phyloP scores from a whole-genome alignment of 2,797 vertebrate genomes.

The Myotis pilosus region DNA sequence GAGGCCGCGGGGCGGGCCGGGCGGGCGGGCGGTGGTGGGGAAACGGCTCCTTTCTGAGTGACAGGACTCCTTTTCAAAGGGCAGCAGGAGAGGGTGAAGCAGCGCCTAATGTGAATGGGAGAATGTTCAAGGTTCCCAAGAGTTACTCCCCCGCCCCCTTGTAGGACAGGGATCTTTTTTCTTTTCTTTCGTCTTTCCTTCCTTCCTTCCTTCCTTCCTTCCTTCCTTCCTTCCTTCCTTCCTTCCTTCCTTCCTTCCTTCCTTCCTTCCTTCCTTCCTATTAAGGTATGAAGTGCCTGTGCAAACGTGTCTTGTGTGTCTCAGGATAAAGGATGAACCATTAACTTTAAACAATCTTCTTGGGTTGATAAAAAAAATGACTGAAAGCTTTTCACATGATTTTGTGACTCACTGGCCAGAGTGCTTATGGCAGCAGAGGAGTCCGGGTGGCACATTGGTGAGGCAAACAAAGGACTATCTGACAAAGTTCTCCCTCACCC shows the following conservation, averaged over 20 bases:
- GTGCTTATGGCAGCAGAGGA: slow-evolving; percentile 86
- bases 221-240: neutral
- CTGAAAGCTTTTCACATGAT: slow-evolving; percentile 66
- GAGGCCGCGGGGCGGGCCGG: slow-evolving; percentile 56
- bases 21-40: slow-evolving; percentile 74
- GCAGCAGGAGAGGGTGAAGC: slow-evolving; percentile 72
- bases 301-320: slow-evolving; percentile 31
- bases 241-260: neutral
- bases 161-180: neutral
- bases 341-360: slow-evolving; percentile 2
- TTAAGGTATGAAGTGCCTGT: neutral
- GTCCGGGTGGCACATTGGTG: slow-evolving; percentile 82
- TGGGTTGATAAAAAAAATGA: slow-evolving; percentile 46
- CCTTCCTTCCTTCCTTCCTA: neutral
- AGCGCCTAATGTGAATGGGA: slow-evolving; percentile 84
- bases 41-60: slow-evolving; percentile 86
- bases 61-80: slow-evolving; percentile 89
- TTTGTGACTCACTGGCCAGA: slow-evolving; percentile 81
- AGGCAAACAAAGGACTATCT: slow-evolving; percentile 84
- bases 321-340: slow-evolving; percentile 28
- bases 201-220: no score
- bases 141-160: slow-evolving; percentile 24
- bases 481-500: slow-evolving; percentile 85
- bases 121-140: slow-evolving; percentile 79
- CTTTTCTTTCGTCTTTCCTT: neutral